Base-by-base conservation (phyloP, 2,888 invertebrate species). In the Hydroisotoma schaefferi region DNA sequence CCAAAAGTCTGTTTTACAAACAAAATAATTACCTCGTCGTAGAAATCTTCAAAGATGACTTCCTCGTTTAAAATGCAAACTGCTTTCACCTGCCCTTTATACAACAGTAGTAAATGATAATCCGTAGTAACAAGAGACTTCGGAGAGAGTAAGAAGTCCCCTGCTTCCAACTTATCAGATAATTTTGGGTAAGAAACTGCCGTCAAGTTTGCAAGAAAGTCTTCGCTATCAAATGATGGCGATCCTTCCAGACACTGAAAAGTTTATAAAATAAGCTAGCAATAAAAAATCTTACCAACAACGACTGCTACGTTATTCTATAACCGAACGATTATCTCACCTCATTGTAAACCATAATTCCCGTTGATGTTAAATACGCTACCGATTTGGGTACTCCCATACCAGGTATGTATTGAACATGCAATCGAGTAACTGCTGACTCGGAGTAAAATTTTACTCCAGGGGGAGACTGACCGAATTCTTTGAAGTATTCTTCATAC, bases 21-120 rank as follows among this genome's bases (percentile, higher is more conserved):
- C 43, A 15, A 46, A 46, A 23, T 28, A 22, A 33, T 43, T 54
- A 25, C 44, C 56, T 59, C 76, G 68, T 90, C 90, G 74, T 87
- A 89, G 63, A 84, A 81, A 71, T 95, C 94, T 77, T 93, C 90
- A 76, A 88, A 90, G 20, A 94, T 87, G 10, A 89, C 77, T 74
- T 92, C 88, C 72, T 91, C 86, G 78, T 90, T 93, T 10, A 95
- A 79, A 3, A 90, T 78, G 59, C 90, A 94, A 37, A 94, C 81
- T 0, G 88, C 92, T 76, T 88, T 88, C 1, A 94, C 84, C 65
- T 87, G 85, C 76, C 93, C 89, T 0, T 84, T 79, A 76, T 88
- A 94, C 69, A 94, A 84, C 12, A 94, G 80, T 2, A 95, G 77
- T 0, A 87, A 86, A 77, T 97, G 95, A 78, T 93, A 95, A 77